These are phyloP conservation scores for Eufriesea mexicana DNA, from an alignment of 1,140 invertebrate species.

Conservation along the genomic window DNA sequence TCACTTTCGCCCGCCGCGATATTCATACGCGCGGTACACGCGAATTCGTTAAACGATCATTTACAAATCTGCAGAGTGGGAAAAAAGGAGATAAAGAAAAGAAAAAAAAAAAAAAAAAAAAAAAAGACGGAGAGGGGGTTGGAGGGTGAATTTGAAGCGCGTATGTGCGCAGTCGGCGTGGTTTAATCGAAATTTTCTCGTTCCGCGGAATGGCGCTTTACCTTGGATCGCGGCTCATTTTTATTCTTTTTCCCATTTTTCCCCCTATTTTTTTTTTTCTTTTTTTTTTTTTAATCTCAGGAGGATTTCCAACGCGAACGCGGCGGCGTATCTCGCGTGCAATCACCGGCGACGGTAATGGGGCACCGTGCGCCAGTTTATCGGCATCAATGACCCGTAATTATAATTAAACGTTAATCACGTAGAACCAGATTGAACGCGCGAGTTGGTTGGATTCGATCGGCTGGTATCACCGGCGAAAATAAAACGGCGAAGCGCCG, in stretches of 20 bases:
- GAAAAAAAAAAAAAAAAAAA: not conserved
- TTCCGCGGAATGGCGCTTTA: not conserved
- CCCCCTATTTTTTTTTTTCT: not conserved
- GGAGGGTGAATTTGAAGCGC: not conserved
- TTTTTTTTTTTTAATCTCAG: conserved; percentile 36
- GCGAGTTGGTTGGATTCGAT: conserved; percentile 50
- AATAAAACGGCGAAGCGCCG: not conserved
- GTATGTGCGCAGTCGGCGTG: not conserved
- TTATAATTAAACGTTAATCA: conserved; percentile 68
- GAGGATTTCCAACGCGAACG: conserved; percentile 29
- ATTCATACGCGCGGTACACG: conserved; percentile 8
- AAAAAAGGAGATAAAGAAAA: not conserved
- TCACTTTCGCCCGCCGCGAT: conserved; percentile 10
- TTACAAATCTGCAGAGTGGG: not conserved
- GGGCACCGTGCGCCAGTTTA: conserved; percentile 53
- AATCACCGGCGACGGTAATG: conserved; percentile 53
- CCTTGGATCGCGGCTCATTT: not conserved
- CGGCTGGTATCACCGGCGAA: conserved; percentile 32
- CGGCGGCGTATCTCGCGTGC: not conserved
- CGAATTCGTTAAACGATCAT: conserved; percentile 5
- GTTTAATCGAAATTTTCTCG: conserved; percentile 23
- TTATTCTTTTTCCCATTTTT: conserved; percentile 28
- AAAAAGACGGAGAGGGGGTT: not conserved
- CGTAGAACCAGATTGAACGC: conserved; percentile 38
- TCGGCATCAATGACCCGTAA: conserved; percentile 61